Evolutionary conservation across 2,113 vertebrate species (phyloP).

Genomic region (Phoenicopterus ruber): DNA sequence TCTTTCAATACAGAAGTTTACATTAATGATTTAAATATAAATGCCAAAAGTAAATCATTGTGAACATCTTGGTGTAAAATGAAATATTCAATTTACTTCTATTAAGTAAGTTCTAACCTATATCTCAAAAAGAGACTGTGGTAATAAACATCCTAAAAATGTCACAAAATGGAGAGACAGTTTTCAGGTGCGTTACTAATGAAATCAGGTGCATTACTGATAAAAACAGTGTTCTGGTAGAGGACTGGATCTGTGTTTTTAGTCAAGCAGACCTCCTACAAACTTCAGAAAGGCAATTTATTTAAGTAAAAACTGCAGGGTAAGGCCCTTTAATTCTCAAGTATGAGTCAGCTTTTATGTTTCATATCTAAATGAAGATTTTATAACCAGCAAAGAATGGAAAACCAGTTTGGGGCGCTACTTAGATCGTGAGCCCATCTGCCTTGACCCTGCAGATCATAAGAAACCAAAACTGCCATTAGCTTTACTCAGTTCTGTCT

Average conservation of each 20-base stretch:
- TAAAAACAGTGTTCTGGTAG: not conserved
- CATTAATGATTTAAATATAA: not conserved
- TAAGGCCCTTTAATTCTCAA: slow-evolving; percentile 21
- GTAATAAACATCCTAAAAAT: not conserved
- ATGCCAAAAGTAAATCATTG: not conserved
- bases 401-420: not conserved
- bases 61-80: not conserved
- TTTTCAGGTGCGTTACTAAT: not conserved
- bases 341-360: slow-evolving; percentile 61
- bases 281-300: slow-evolving; percentile 12
- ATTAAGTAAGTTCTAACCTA: not conserved
- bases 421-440: not conserved
- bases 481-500: not conserved
- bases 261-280: not conserved
- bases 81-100: not conserved
- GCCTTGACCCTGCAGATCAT: not conserved
- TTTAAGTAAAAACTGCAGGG: not conserved
- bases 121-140: not conserved
- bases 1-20: not conserved
- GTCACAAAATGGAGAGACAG: not conserved
- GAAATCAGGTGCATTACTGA: not conserved
- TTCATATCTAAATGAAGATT: not conserved
- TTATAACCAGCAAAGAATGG: not conserved
- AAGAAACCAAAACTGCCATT: not conserved
- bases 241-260: not conserved